A percentile compares a stretch with the other conserved stretches of the same genome.
Evolutionary conservation across 2,113 vertebrate species (phyloP).

Genomic region (Amphilophus citrinellus): DNA sequence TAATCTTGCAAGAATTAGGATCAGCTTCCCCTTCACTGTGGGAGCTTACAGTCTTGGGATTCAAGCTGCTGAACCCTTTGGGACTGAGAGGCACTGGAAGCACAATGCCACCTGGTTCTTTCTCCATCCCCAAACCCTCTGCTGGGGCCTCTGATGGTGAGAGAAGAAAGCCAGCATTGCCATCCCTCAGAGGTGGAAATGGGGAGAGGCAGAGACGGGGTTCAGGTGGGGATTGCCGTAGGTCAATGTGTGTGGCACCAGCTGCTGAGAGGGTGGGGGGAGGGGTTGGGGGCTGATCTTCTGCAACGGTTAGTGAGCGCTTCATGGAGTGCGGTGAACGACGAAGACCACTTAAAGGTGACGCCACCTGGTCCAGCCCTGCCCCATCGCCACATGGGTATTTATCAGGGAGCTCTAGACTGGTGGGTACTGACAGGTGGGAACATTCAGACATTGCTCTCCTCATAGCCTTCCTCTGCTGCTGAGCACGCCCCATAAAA

Average conservation of each 20-base stretch:
- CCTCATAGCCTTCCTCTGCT: conserved; percentile 90
- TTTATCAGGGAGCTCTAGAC: conserved; percentile 89
- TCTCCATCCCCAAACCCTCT: conserved; percentile 69
- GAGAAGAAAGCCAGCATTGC: conserved; percentile 26
- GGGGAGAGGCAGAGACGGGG: conserved; percentile 58
- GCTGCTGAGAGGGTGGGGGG: conserved; percentile 68
- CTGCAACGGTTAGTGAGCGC: conserved; percentile 88
- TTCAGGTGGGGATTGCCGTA: conserved; percentile 62
- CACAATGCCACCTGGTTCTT: conserved; percentile 66
- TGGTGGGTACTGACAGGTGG: conserved; percentile 90
- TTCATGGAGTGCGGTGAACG: conserved; percentile 83
- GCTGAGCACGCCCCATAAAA: conserved; percentile 81
- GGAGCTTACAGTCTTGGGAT: not conserved
- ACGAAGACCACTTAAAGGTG: conserved; percentile 69
- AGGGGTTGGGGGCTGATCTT: conserved; percentile 82
- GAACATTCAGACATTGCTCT: conserved; percentile 95
- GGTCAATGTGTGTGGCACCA: conserved; percentile 68
- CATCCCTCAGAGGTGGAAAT: conserved; percentile 67
- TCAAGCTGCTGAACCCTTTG: conserved; percentile 26
- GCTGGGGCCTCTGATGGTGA: conserved; percentile 81
- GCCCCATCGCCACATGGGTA: conserved; percentile 84
- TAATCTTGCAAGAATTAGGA: not conserved
- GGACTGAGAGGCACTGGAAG: conserved; percentile 72
- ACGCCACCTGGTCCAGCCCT: conserved; percentile 72
- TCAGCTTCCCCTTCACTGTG: not conserved